A percentile compares a stretch with the other conserved stretches of the same genome.
Conservation (phyloP, 2,797 vertebrate species). For the Dryobates pubescens region DNA sequence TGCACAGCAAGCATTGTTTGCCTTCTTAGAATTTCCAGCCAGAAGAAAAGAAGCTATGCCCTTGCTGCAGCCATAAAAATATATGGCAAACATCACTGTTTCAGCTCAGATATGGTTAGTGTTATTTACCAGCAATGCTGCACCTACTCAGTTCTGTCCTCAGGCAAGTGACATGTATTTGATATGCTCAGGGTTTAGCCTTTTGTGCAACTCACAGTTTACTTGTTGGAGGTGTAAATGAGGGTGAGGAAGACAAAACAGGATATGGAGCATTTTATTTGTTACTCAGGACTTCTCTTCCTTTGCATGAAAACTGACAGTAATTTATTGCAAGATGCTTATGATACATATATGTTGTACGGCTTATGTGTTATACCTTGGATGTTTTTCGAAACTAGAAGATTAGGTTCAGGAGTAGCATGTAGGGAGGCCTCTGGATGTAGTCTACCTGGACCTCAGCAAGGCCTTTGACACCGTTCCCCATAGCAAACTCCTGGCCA, state of each 20-base stretch:
- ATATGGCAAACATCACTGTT: background rate
- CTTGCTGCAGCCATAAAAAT: background rate
- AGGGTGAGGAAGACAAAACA: background rate
- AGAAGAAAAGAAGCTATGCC: background rate
- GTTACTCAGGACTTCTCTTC: background rate
- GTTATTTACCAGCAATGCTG: background rate
- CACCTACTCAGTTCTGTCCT: background rate
- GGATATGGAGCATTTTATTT: background rate
- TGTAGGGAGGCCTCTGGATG: no score
- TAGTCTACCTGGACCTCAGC: no score
- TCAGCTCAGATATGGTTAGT: background rate
- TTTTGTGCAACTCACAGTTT: fast-evolving
- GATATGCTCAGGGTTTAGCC: background rate
- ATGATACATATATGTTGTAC: fast-evolving
- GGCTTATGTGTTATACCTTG: background rate
- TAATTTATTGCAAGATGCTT: background rate
- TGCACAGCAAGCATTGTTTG: background rate
- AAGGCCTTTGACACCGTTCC: no score
- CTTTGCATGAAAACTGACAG: background rate
- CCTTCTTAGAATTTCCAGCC: background rate
- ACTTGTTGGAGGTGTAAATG: fast-evolving
- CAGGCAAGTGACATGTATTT: background rate
- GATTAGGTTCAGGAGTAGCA: background rate
- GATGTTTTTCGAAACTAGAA: background rate
- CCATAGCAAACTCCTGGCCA: no score